These are phyloP conservation scores for Blastobasis adustella DNA, from an alignment of 2,888 invertebrate species.

Conservation along the genomic window DNA sequence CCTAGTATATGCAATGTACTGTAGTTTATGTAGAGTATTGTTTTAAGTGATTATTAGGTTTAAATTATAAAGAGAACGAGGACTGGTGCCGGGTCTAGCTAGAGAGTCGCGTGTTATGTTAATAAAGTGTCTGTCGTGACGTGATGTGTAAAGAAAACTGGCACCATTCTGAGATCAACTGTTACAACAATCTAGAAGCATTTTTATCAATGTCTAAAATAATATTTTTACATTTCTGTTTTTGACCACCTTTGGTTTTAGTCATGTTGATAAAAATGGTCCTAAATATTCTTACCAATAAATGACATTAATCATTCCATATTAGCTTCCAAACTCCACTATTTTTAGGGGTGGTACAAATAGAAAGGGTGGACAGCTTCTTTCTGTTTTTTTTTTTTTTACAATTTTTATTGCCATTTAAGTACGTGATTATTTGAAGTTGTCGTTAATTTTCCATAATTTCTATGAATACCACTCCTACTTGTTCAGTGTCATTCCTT, in stretches of 20 bases:
- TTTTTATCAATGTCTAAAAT: neutral
- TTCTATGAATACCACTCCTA: slow-evolving; percentile 4
- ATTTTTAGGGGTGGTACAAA: neutral
- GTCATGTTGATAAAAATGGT: neutral
- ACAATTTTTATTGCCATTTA: too few relatives aligned
- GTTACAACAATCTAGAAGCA: slow-evolving; percentile 20
- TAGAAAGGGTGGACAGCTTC: neutral
- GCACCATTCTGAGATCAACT: slow-evolving; percentile 42
- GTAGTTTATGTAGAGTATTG: slow-evolving; percentile 54
- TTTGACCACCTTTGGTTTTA: too few relatives aligned
- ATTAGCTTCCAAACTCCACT: slow-evolving; percentile 45
- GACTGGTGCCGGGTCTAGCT: slow-evolving; percentile 25
- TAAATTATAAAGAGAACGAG: slow-evolving; percentile 24
- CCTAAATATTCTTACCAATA: slow-evolving; percentile 36
- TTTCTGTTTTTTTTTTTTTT: too few relatives aligned
- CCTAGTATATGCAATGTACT: slow-evolving; percentile 40
- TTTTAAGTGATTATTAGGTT: slow-evolving; percentile 17
- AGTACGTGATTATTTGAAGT: too few relatives aligned
- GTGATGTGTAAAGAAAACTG: slow-evolving; percentile 12
- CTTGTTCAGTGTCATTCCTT: neutral
- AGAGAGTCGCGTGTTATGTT: neutral
- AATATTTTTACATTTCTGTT: too few relatives aligned
- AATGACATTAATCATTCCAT: slow-evolving; percentile 56
- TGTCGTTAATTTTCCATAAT: too few relatives aligned
- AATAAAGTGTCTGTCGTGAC: neutral